A percentile compares a stretch with the other conserved stretches of the same genome.
These are phyloP conservation scores for Chironomus striatipennis DNA, from an alignment of 1,140 invertebrate genomes.

Conservation along the genomic window DNA sequence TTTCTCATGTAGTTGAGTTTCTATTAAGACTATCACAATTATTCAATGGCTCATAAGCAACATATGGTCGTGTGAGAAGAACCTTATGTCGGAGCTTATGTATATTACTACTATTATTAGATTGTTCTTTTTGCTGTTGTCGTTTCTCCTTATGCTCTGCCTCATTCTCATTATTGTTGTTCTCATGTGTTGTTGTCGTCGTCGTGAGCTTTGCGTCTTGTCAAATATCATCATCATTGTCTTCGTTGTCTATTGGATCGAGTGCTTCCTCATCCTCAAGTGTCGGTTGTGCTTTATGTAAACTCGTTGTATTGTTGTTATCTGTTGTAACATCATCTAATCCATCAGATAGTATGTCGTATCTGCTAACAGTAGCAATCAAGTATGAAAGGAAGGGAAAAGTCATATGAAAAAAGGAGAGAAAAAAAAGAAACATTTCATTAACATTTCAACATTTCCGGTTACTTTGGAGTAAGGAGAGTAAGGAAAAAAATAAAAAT, in stretches of 20 bases:
- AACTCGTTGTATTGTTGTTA: not conserved
- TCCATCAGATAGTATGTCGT: constrained; percentile 16
- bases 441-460: not conserved
- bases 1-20: constrained; percentile 5
- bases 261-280: constrained; percentile 16
- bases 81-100: not conserved
- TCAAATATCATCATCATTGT: constrained; percentile 8
- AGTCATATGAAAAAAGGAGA: not conserved
- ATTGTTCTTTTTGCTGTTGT: not conserved
- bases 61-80: not conserved
- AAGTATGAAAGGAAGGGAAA: not conserved
- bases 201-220: not conserved
- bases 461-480: too few species aligned
- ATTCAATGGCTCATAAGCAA: constrained; percentile 21
- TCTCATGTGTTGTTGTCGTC: not conserved
- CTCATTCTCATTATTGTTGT: not conserved
- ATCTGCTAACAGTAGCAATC: not conserved
- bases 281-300: not conserved
- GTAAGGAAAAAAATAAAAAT: too few species aligned
- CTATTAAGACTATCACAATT: constrained; percentile 18
- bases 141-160: not conserved
- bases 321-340: constrained; percentile 8
- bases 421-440: not conserved
- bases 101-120: constrained; percentile 8
- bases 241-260: not conserved